Base-by-base conservation (phyloP, 2,888 invertebrate genomes). In the Mythimna pallens region DNA sequence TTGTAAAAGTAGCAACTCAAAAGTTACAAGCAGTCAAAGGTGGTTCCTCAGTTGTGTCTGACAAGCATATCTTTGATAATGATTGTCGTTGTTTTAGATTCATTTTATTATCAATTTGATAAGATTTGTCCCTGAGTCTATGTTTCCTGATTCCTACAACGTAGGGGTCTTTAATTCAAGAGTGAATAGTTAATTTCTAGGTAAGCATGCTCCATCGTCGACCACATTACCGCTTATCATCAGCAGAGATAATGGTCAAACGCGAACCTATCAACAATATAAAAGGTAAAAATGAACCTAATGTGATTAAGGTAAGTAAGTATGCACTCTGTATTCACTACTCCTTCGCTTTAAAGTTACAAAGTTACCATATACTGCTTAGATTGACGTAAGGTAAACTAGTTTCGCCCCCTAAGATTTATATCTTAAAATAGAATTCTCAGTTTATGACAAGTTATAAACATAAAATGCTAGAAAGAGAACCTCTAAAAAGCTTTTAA, bases 381-480 rank as follows among this genome's bases (percentile, higher is more conserved):
- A 36, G 22, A 61, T 67, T 67, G 55, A 34, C 58, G 22, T 20
- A 20, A 70, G 12, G 22, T 61, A 57, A 66, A 62, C 50, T 61
- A 71, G 50, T n/a, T 64, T 65, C 67, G 36, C 30, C 3, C 22
- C 50, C 22, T 7, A 66, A 62, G 62, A 77, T 78, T 52, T 65
- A 54, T 52, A 82, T 71, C 67, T 36, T 3, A 52, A 82, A 78
- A 63, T 81, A 71, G 61, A 71, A 65, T 76, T 68, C 25, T 1
- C 58, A 52, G 30, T 71, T 82, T 82, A 81, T 58, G 78, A 22
- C 65, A 62, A 58, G 71, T 71, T 77, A 77, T 81, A 65, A 78
- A 68, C 67, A 55, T 82, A 77, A 82, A 81, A 77, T 65, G 34
- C 55, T 65, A 9, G 22, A 52, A 8, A 58, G 22, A 52, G 6